phyloP scores from a whole-genome alignment of 2,113 vertebrate species.

The Dasyprocta punctata region DNA sequence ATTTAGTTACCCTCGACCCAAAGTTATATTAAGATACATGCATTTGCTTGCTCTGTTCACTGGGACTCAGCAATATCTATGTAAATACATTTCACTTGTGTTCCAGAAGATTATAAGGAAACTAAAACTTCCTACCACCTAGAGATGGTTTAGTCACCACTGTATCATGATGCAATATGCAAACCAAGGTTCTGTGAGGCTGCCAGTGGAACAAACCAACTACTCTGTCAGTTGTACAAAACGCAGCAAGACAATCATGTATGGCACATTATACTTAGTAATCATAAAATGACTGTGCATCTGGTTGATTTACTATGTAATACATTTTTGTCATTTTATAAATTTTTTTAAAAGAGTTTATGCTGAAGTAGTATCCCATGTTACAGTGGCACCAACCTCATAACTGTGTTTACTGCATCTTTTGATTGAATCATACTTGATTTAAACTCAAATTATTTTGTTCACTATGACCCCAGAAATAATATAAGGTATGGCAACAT shows the following conservation, averaged over 20 bases:
- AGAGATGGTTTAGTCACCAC: too few relatives aligned
- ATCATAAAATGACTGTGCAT: neutral
- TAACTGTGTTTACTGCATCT: neutral
- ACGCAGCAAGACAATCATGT: neutral
- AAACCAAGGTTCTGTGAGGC: neutral
- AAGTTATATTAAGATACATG: neutral
- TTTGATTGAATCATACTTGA: neutral
- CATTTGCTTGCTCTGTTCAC: neutral
- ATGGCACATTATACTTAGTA: neutral
- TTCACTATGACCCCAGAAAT: neutral
- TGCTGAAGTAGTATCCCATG: too few relatives aligned
- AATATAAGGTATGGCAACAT: too few relatives aligned
- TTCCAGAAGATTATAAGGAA: too few relatives aligned
- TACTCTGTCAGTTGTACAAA: neutral
- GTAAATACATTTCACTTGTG: neutral
- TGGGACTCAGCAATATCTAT: conserved; percentile 1
- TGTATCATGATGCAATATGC: too few relatives aligned
- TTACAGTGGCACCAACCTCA: too few relatives aligned
- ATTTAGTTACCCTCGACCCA: neutral
- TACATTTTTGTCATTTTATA: neutral
- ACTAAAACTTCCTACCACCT: too few relatives aligned
- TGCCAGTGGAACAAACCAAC: neutral
- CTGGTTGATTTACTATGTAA: neutral
- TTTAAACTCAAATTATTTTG: neutral
- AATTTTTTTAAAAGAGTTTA: too few relatives aligned